These are phyloP conservation scores for Myopa testacea DNA, from an alignment of 2,888 invertebrate genomes.

Conservation along the genomic window DNA sequence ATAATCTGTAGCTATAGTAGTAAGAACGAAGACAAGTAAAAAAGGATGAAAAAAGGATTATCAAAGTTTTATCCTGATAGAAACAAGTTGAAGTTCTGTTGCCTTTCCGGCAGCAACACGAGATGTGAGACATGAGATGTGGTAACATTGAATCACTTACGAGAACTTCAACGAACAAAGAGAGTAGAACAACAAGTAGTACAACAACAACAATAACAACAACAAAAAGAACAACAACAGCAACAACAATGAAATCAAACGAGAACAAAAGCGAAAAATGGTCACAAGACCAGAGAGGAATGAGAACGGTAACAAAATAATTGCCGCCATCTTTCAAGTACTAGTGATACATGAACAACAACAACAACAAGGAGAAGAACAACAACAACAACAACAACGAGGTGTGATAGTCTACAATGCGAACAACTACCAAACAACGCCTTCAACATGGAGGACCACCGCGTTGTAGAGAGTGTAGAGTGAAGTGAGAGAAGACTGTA, in stretches of 20 bases:
- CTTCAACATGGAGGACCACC: constrained; percentile 2
- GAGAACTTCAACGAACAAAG: not conserved
- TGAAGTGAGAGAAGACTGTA: not conserved
- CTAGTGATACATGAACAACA: constrained; percentile 2
- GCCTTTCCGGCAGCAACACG: constrained; percentile 7
- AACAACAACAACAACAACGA: not conserved
- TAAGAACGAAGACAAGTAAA: not conserved
- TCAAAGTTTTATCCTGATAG: constrained; percentile 22
- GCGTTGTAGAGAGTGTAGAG: not conserved
- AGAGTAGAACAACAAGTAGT: not conserved
- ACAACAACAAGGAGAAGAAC: not conserved
- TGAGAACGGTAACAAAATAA: constrained; percentile 16
- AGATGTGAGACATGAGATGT: not conserved
- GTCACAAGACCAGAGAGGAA: not conserved
- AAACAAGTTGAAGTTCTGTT: constrained; percentile 17
- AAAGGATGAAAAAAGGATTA: constrained; percentile 23
- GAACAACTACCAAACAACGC: not conserved
- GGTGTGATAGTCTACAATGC: not conserved
- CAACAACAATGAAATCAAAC: not conserved
- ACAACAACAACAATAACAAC: not conserved
- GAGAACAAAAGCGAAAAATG: no score
- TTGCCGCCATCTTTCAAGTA: constrained; percentile 4
- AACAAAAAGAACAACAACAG: not conserved
- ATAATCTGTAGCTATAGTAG: not conserved
- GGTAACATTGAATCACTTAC: not conserved